Conservation (phyloP, 1,140 invertebrate species). For the Berghia stephanieae region DNA sequence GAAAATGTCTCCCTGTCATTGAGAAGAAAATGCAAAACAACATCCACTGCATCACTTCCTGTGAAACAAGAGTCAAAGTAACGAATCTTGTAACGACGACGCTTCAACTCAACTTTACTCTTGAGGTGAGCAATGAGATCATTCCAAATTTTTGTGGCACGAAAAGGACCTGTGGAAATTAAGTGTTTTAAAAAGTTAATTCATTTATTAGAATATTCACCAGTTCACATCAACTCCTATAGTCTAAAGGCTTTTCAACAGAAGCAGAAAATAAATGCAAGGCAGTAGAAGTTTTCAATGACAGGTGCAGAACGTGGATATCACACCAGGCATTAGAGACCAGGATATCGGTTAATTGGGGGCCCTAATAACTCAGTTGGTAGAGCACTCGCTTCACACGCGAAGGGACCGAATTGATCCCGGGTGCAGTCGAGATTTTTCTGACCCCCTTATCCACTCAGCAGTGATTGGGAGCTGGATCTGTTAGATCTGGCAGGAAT, state of each 20-base stretch:
- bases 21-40: conserved; percentile 60
- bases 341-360: neutral
- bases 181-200: conserved; percentile 10
- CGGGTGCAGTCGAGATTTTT: no score
- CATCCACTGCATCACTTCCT: conserved; percentile 69
- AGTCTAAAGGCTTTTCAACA: neutral
- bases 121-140: conserved; percentile 59
- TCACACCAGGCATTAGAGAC: neutral
- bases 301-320: neutral
- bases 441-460: no score
- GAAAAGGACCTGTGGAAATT: conserved; percentile 61
- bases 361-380: no score
- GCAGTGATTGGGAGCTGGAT: no score
- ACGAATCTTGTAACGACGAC: conserved; percentile 66
- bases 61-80: conserved; percentile 70
- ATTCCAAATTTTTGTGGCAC: conserved; percentile 65
- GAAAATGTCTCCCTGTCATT: conserved; percentile 57
- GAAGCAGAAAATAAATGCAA: neutral
- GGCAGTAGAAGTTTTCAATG: neutral
- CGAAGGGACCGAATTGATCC: neutral
- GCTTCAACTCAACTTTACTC: conserved; percentile 60
- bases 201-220: neutral
- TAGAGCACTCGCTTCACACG: no score
- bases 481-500: no score
- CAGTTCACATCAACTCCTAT: neutral